Conservation (phyloP, 2,888 invertebrate species). For the Apamea monoglypha region DNA sequence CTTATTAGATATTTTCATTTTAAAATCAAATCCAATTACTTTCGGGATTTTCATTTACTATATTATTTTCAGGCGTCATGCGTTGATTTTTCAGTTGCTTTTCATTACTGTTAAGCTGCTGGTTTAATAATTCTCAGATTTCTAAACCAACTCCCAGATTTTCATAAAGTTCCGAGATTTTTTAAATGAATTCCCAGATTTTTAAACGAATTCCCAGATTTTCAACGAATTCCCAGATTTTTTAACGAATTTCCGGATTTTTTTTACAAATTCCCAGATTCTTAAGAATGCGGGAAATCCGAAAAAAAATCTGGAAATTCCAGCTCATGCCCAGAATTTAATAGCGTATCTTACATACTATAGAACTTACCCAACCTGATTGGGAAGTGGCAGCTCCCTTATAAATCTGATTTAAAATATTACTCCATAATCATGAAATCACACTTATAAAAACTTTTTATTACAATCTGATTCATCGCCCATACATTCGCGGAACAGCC, state of each 20-base stretch:
- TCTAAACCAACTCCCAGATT: background rate
- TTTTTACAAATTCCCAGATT: background rate
- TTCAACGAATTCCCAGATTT: background rate
- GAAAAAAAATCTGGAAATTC: too few relatives aligned
- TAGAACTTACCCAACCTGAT: background rate
- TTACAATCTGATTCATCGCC: slow-evolving; percentile 57
- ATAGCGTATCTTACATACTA: background rate
- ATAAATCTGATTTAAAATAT: background rate
- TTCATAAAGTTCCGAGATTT: too few relatives aligned
- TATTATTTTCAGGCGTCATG: too few relatives aligned
- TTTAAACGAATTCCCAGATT: background rate
- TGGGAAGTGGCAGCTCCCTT: background rate
- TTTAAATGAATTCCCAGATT: too few relatives aligned
- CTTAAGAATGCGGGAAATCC: too few relatives aligned
- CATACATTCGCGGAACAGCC: slow-evolving; percentile 62
- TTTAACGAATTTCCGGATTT: background rate
- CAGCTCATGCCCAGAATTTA: background rate
- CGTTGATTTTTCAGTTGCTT: background rate
- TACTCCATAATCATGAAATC: slow-evolving; percentile 6
- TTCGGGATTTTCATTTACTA: background rate
- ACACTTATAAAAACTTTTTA: background rate
- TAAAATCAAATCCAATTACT: too few relatives aligned
- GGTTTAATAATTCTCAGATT: background rate
- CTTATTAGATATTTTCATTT: background rate
- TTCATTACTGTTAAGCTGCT: background rate